Conservation (phyloP, 2,888 invertebrate species). For the Cerceris ruficornis region DNA sequence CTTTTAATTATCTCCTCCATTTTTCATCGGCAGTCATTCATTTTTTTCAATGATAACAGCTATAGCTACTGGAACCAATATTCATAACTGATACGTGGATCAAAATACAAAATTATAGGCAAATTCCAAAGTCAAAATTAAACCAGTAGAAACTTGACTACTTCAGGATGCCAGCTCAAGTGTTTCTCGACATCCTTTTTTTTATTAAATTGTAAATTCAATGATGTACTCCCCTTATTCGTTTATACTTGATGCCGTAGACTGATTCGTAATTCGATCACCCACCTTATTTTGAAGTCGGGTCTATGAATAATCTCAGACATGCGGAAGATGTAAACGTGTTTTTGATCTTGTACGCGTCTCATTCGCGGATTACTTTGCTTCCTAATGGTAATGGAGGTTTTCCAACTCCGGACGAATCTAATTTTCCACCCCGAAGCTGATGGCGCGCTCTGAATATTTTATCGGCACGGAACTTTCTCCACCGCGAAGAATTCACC, state of each 20-base stretch:
- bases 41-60: no score
- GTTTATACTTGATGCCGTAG: neutral
- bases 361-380: slow-evolving; percentile 60
- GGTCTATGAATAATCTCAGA: neutral
- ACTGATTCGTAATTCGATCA: neutral
- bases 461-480: slow-evolving; percentile 58
- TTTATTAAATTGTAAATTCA: no score
- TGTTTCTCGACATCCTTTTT: no score
- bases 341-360: slow-evolving; percentile 37
- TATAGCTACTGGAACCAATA: no score
- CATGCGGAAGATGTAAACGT: slow-evolving; percentile 40
- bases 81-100: no score
- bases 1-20: no score
- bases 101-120: no score
- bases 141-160: no score
- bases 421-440: slow-evolving; percentile 61
- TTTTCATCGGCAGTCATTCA: no score
- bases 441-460: slow-evolving; percentile 65
- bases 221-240: no score
- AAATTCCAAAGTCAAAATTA: no score
- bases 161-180: no score
- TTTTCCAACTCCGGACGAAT: slow-evolving; percentile 65
- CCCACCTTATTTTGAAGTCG: neutral
- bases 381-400: slow-evolving; percentile 62
- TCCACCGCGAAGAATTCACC: slow-evolving; percentile 42